Percentiles rank a stretch among this genome's conserved stretches.
Conservation (phyloP, 2,888 invertebrate species). For the Augiades crinisus region DNA sequence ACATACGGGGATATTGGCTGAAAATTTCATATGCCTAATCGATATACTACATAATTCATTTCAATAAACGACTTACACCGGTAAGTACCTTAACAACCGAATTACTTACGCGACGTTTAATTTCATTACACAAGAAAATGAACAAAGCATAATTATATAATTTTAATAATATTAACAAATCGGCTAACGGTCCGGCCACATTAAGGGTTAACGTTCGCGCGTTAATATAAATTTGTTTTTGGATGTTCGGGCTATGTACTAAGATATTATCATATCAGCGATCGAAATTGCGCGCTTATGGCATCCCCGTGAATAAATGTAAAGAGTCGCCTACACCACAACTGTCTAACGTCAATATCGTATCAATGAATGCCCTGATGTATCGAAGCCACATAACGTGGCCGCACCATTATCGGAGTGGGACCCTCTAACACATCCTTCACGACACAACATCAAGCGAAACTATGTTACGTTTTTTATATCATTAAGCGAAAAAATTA, state of each 20-base stretch:
- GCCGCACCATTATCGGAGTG: too few relatives aligned
- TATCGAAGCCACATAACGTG: too few relatives aligned
- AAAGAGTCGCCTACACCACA: too few relatives aligned
- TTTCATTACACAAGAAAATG: conserved; percentile 15
- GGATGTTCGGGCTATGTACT: too few relatives aligned
- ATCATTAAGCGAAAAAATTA: conserved; percentile 37
- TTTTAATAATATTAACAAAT: conserved; percentile 30
- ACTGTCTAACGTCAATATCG: too few relatives aligned
- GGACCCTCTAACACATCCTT: conserved; percentile 26
- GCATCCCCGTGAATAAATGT: too few relatives aligned
- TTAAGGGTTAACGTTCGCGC: too few relatives aligned
- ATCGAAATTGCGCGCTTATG: too few relatives aligned
- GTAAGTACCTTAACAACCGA: conserved; percentile 51
- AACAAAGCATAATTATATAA: conserved; percentile 31
- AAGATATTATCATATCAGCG: too few relatives aligned
- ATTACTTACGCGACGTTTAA: conserved; percentile 40
- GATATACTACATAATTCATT: conserved; percentile 40
- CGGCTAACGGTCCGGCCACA: too few relatives aligned
- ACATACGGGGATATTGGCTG: background rate
- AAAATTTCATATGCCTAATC: conserved; percentile 20
- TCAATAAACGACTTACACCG: conserved; percentile 47
- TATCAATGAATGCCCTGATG: too few relatives aligned
- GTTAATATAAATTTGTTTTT: too few relatives aligned
- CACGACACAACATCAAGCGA: conserved; percentile 49
- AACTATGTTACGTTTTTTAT: conserved; percentile 36